These are phyloP conservation scores for Scolanthus callimorphus DNA, from an alignment of 92 coral and sea anemone genomes.

Conservation along the genomic window DNA sequence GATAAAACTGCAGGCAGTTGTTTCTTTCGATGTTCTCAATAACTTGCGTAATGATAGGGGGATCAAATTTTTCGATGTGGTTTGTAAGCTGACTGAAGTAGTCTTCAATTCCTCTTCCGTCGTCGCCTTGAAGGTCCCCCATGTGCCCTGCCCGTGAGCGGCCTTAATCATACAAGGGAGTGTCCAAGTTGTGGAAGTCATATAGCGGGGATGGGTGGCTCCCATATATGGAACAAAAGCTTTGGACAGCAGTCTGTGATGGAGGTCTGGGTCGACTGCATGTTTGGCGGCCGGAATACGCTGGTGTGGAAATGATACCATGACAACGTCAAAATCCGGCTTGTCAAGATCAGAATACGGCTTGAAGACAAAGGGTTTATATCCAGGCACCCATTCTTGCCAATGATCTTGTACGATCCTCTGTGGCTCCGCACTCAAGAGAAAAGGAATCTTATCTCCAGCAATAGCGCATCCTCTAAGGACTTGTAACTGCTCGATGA, in stretches of 20 bases:
- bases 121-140: constrained; percentile 43
- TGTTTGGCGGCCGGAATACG: constrained; percentile 62
- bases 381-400: constrained; percentile 53
- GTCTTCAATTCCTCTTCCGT: constrained; percentile 32
- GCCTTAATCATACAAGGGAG: constrained; percentile 57
- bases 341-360: constrained; percentile 47
- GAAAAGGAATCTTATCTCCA: constrained; percentile 48
- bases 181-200: constrained; percentile 49
- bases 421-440: constrained; percentile 44
- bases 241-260: constrained; percentile 53
- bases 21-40: constrained; percentile 35
- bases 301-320: constrained; percentile 50
- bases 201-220: constrained; percentile 50
- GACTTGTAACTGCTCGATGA: constrained; percentile 47
- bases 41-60: constrained; percentile 45
- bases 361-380: constrained; percentile 40
- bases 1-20: constrained; percentile 38
- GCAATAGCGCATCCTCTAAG: constrained; percentile 58
- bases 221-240: constrained; percentile 60
- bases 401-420: no score
- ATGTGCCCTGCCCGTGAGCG: constrained; percentile 49
- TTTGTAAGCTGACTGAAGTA: constrained; percentile 37
- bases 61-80: constrained; percentile 34
- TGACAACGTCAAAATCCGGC: constrained; percentile 44
- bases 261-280: constrained; percentile 58